Evolutionary conservation across 37 sponge, comb jelly and placozoan genomes (phyloP), one percentile per base, ranked within the genome.

Genomic region (Hormiphora californensis): DNA sequence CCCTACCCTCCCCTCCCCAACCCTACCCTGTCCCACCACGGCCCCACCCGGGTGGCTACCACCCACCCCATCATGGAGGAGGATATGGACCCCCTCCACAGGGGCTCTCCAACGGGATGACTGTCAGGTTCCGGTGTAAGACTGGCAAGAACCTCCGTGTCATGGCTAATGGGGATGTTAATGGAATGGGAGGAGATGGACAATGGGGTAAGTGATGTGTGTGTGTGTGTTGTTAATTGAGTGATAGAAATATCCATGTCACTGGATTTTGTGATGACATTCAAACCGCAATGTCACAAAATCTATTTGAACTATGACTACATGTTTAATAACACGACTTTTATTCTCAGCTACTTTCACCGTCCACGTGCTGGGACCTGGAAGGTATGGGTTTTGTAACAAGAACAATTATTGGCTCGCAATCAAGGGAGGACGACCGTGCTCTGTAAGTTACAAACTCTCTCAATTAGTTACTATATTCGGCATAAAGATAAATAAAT

Each of bases 91-190:
- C 32, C 9, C 67, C 67, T 36, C 37, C 67, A 36, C 67, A 65
- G 35, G 67, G 67, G 5, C 37, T 65, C 19, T 35, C 67, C 8
- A 15, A 65, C 9, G 67, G 67, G 5, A 11, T 32, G 67, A 65
- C 21, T 7, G 67, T 65, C 7, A 65, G 67, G 17, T 65, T 65
- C 67, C 67, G 67, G 31, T 65, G 67, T 32, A 65, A 65, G 67
- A 65, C 67, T 1, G 28, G 37, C 67, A 65, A 65, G 36, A 65
- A 11, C 67, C 4, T 65, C 4, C 33, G 37, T 7, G 19, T 65
- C 38, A 33, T 39, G 1, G 37, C 34, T 4, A 38, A 21, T 11
- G 28, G 28, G 15, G 2, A 19, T 21, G 67, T 65, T 4, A 7
- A 27, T 39, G 67, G 67, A 33, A 3, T 19, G 3, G 67, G 67